A percentile compares a stretch with the other conserved stretches of the same genome.
Conservation (phyloP, 2,888 invertebrate genomes). For the Hemistola chrysoprasaria region DNA sequence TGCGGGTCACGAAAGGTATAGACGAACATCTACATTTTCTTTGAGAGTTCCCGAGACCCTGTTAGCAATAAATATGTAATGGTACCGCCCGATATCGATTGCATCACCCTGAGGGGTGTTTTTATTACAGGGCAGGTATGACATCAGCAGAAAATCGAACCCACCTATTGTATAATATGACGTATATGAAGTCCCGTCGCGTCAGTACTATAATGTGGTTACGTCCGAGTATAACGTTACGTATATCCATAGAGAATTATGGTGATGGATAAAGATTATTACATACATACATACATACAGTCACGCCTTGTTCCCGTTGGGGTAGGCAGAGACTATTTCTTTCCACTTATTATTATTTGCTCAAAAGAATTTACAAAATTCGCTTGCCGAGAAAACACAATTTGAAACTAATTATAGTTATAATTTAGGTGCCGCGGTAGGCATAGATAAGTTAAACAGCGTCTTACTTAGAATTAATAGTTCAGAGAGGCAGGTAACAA, state of each 20-base stretch:
- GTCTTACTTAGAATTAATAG: too few relatives aligned
- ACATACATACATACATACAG: too few relatives aligned
- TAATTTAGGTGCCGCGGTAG: too few relatives aligned
- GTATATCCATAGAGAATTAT: slow-evolving; percentile 12
- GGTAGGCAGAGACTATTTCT: too few relatives aligned
- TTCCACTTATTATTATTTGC: too few relatives aligned
- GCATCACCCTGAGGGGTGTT: slow-evolving; percentile 52
- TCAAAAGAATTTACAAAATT: too few relatives aligned
- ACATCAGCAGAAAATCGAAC: slow-evolving; percentile 48
- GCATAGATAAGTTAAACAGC: too few relatives aligned
- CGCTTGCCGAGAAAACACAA: too few relatives aligned
- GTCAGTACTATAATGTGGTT: slow-evolving; percentile 11
- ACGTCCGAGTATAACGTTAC: slow-evolving; percentile 10
- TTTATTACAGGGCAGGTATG: slow-evolving; percentile 58
- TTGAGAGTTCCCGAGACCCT: slow-evolving; percentile 44
- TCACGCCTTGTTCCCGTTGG: too few relatives aligned
- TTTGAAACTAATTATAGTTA: too few relatives aligned
- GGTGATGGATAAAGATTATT: slow-evolving; percentile 4
- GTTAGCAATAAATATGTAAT: slow-evolving; percentile 70
- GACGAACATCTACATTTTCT: slow-evolving; percentile 48
- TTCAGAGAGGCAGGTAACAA: too few relatives aligned
- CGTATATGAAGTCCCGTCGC: background rate
- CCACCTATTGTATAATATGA: slow-evolving; percentile 19
- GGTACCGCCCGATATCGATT: slow-evolving; percentile 63
- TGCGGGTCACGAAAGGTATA: slow-evolving; percentile 30